Evolutionary conservation across 2,888 invertebrate genomes (phyloP).

Genomic region (Timema cristinae): DNA sequence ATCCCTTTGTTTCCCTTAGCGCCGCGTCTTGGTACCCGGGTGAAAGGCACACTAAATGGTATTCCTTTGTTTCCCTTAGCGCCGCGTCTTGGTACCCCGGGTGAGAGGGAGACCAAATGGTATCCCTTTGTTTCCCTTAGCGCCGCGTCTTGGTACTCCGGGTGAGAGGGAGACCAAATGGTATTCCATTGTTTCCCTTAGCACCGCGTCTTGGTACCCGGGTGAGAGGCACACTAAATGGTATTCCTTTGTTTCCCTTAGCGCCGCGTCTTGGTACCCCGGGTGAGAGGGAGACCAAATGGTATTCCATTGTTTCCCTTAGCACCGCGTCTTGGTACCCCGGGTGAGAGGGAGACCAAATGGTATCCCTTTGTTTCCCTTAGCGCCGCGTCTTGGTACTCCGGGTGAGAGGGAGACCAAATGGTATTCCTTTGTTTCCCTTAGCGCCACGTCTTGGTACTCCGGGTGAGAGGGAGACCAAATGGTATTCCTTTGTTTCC

Average conservation of each 20-base stretch:
- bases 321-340: constrained; percentile 71
- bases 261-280: constrained; percentile 71
- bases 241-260: too few relatives aligned
- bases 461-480: constrained; percentile 58
- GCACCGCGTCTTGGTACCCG: constrained; percentile 69
- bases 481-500: too few relatives aligned
- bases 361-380: too few relatives aligned
- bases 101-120: constrained; percentile 41
- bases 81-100: constrained; percentile 77
- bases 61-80: too few relatives aligned
- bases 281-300: constrained; percentile 49
- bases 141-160: constrained; percentile 74
- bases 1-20: too few relatives aligned
- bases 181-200: too few relatives aligned
- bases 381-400: constrained; percentile 66
- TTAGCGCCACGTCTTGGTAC: constrained; percentile 62
- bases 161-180: constrained; percentile 45
- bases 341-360: constrained; percentile 49
- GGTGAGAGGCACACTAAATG: constrained; percentile 45
- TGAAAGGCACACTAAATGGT: constrained; percentile 36
- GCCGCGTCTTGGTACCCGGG: constrained; percentile 75
- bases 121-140: too few relatives aligned
- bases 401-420: constrained; percentile 54
- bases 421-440: too few relatives aligned
- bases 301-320: too few relatives aligned